Evolutionary conservation across 1,140 invertebrate genomes (phyloP), one percentile per base, ranked within the genome.

Genomic region (Drosophila tani): DNA sequence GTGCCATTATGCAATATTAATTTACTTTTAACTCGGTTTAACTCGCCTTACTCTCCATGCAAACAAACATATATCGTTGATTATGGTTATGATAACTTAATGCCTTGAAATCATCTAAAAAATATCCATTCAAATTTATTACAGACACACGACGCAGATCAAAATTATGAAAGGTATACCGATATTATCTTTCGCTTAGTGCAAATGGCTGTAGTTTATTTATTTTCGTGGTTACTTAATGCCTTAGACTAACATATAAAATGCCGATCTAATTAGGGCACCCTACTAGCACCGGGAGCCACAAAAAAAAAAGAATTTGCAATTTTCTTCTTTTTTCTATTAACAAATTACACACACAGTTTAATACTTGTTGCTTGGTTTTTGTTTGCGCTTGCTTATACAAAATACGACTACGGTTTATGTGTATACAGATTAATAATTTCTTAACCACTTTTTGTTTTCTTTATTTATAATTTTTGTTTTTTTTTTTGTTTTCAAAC

Each of bases 401-500:
- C 65, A 82, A 87, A 78, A 64, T 75, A 75, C 76, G 53, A 24
- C 62, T 75, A 81, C 46, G 57, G 64, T 62, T 64, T 69, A 79
- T 71, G 47, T 81, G 69, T 77, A 74, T 75, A 81, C 64, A 69
- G 60, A 49, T 70, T 75, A 79, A 67, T 87, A 70, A 68, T 69
- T 66, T 74, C 81, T 59, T 75, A 63, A 76, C 47, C 77, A 68
- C 40, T 46, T 60, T 62, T 64, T 62, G 66, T 35, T 56, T 56
- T 63, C 6, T 78, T 62, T 46, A 29, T 60, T 65, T 59, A 45
- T 47, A 2, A 35, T 11, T 75, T 68, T 59, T n/a, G n/a, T 32
- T 53, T 64, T 71, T 38, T 53, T 64, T 71, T 71, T 82, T 65
- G 47, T 81, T 75, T 79, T 80, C 53, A 83, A 88, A 91, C 90